Conservation (phyloP, 2,888 invertebrate genomes). For the Ormyrus rosae region DNA sequence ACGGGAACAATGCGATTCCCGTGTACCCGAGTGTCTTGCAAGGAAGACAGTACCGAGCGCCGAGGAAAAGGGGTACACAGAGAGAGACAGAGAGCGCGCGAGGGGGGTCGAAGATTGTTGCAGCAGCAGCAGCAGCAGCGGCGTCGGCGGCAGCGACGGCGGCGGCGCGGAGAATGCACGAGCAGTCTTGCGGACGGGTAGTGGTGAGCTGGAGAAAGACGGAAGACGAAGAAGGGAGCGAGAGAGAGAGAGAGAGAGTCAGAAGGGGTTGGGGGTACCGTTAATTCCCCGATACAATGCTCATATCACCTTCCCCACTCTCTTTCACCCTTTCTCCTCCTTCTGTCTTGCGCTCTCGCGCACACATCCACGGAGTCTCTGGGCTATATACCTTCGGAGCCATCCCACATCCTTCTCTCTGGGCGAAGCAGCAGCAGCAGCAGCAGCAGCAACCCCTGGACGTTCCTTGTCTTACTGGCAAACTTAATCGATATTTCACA, state of each 20-base stretch:
- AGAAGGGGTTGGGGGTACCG: constrained; percentile 64
- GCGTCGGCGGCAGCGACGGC: no score
- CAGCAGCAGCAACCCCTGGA: constrained; percentile 67
- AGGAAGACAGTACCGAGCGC: constrained; percentile 10
- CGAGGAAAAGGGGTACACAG: constrained; percentile 43
- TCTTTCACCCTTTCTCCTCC: constrained; percentile 62
- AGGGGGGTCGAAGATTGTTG: constrained; percentile 56
- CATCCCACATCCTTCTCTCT: constrained; percentile 45
- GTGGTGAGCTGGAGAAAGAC: not conserved
- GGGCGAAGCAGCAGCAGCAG: constrained; percentile 53
- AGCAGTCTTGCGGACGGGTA: constrained; percentile 23
- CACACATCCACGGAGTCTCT: constrained; percentile 20
- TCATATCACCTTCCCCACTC: constrained; percentile 75
- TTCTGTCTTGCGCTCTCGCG: constrained; percentile 45
- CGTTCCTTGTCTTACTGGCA: constrained; percentile 76
- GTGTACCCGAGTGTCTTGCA: constrained; percentile 35
- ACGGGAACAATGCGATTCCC: constrained; percentile 52
- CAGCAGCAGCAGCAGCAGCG: not conserved
- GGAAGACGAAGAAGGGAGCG: constrained; percentile 28
- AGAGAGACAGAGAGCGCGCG: constrained; percentile 49
- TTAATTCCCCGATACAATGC: constrained; percentile 77
- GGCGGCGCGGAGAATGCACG: constrained; percentile 41
- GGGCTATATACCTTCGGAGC: constrained; percentile 24
- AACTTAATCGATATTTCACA: constrained; percentile 77
- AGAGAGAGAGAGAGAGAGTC: constrained; percentile 44